Base-by-base conservation (phyloP, 2,113 vertebrate species). In the Erythrolamprus reginae region DNA sequence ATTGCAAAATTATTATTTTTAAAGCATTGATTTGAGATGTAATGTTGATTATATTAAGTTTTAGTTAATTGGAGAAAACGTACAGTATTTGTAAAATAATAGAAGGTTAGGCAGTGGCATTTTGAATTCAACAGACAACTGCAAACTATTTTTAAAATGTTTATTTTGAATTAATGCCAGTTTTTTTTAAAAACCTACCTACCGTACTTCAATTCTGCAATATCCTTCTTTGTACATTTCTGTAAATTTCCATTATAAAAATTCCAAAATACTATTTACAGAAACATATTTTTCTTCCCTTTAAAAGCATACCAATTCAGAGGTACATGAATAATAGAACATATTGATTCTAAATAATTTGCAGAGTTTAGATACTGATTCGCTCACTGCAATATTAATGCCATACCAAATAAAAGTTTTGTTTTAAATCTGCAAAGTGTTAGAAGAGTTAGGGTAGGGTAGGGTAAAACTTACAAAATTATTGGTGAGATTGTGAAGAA, bases 401-500 rank as follows among this genome's bases (percentile, higher is more conserved):
- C 2, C 26, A 13, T 3, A 33, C n/a, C 45, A 61, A 83, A 58
- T 28, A 19, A 77, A 53, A 86, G 6, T 15, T 23, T 38, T 77
- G 33, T 21, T 33, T 47, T 28, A 91, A 88, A 1, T 53, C 6
- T 45, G 28, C 82, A 87, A 7, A 87, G 12, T 1, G 7, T 38
- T 21, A 77, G 33, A 38, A 51, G 17, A 52, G 61, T 48, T 45
- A 65, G 0, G 6, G 87, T 23, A 42, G 70, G n/a, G n/a, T n/a
- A n/a, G n/a, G n/a, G n/a, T n/a, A 86, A 84, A 96, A 98, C 99
- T 93, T 98, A 99, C 99, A 99, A 97, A 95, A 99, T 98, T 95
- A 99, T 99, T 92, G 99, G 99, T 84, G 98, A 99, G 93, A 99
- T 99, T 92, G 99, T 99, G 97, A 99, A 99, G 97, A 99, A 99